These are phyloP conservation scores for Pseudomyrmex cubaensis DNA, from an alignment of 1,140 invertebrate genomes.

Conservation along the genomic window DNA sequence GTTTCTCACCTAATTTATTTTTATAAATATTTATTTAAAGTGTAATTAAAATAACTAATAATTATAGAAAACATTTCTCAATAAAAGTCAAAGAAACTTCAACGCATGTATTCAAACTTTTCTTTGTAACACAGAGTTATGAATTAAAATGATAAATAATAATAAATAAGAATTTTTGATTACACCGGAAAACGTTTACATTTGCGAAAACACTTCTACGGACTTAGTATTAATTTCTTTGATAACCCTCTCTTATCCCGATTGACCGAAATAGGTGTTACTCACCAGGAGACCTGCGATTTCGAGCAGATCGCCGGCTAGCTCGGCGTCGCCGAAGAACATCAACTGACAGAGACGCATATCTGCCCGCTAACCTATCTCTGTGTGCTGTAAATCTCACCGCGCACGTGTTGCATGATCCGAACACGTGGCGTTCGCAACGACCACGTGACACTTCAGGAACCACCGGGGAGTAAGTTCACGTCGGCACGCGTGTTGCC, in stretches of 20 bases:
- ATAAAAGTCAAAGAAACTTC: background rate
- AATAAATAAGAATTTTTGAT: constrained; percentile 16
- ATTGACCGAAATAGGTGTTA: constrained; percentile 17
- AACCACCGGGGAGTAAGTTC: constrained; percentile 40
- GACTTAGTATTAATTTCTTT: too few species aligned
- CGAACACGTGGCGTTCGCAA: constrained; percentile 29
- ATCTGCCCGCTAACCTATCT: constrained; percentile 15
- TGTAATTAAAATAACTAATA: background rate
- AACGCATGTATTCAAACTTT: constrained; percentile 23
- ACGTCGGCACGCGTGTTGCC: constrained; percentile 23
- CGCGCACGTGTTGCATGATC: constrained; percentile 15
- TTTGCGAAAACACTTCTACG: background rate
- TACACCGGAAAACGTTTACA: background rate
- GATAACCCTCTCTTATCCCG: background rate
- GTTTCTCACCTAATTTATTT: background rate
- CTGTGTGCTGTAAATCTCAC: background rate
- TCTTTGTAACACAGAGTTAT: background rate
- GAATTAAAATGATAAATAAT: constrained; percentile 33
- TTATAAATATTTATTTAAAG: background rate
- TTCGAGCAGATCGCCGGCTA: constrained; percentile 76
- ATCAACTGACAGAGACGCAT: constrained; percentile 76
- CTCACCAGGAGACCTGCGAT: constrained; percentile 77
- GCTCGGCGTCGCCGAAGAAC: constrained; percentile 74
- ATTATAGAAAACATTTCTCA: background rate
- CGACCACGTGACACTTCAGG: constrained; percentile 45